Evolutionary conservation across 2,113 vertebrate genomes (phyloP).

Genomic region (Chaenogobius annularis): DNA sequence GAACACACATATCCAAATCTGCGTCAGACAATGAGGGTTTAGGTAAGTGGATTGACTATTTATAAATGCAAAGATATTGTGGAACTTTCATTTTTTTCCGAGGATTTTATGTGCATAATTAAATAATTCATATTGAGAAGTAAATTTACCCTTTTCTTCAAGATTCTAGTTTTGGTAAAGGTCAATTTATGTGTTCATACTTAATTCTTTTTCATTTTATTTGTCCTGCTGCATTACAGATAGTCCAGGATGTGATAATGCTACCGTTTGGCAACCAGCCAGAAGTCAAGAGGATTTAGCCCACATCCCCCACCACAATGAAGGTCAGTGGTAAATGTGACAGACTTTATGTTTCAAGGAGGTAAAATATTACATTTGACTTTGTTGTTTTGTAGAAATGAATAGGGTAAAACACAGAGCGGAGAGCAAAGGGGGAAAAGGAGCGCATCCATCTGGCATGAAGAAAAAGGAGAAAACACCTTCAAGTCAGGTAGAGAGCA

Average conservation of each 20-base stretch:
- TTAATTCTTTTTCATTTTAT: slow-evolving; percentile 22
- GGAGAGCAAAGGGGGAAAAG: slow-evolving; percentile 59
- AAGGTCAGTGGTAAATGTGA: slow-evolving; percentile 77
- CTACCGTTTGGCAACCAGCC: slow-evolving; percentile 72
- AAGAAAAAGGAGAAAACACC: slow-evolving; percentile 65
- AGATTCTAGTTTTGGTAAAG: slow-evolving; percentile 28
- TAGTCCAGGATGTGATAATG: slow-evolving; percentile 65
- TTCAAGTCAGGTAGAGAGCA: slow-evolving; percentile 41
- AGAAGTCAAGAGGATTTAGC: slow-evolving; percentile 77
- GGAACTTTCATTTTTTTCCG: background rate
- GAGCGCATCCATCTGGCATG: slow-evolving; percentile 42
- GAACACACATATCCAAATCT: slow-evolving; percentile 80
- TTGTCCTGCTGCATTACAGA: slow-evolving; percentile 51
- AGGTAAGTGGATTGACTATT: slow-evolving; percentile 77
- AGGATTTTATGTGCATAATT: background rate
- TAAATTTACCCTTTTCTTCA: too few species aligned
- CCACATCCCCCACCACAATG: slow-evolving; percentile 78
- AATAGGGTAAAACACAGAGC: slow-evolving; percentile 51
- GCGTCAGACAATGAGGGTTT: slow-evolving; percentile 84
- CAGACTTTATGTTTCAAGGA: too few species aligned
- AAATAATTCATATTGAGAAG: background rate
- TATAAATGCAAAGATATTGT: background rate
- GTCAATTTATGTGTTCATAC: background rate
- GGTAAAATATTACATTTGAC: too few species aligned
- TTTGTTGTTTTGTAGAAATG: slow-evolving; percentile 22